A percentile compares a stretch with the other conserved stretches of the same genome.
Evolutionary conservation across 2,888 invertebrate species (phyloP).

Genomic region (Nomada fucata): DNA sequence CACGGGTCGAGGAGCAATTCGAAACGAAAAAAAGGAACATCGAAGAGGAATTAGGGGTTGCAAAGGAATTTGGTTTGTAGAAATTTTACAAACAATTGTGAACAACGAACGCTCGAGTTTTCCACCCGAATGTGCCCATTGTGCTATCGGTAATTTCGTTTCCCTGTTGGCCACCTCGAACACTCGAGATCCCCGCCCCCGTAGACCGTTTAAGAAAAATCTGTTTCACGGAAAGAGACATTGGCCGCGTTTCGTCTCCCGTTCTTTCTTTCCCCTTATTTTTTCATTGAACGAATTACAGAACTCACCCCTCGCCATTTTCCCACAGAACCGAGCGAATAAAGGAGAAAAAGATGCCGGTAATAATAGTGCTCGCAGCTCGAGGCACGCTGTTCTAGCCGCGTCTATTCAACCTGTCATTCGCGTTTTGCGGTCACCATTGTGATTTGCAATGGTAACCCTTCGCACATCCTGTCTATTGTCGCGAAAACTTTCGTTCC

Average conservation of each 20-base stretch:
- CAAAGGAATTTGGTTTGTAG: slow-evolving; percentile 17
- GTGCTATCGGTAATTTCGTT: slow-evolving; percentile 25
- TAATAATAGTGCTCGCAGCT: slow-evolving; percentile 75
- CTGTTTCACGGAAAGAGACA: background rate
- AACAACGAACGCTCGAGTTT: slow-evolving; percentile 23
- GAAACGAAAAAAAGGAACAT: background rate
- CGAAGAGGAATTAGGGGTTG: background rate
- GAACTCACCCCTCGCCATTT: slow-evolving; percentile 56
- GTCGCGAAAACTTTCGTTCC: slow-evolving; percentile 70
- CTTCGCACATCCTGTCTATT: slow-evolving; percentile 82
- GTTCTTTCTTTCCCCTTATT: background rate
- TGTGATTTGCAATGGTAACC: slow-evolving; percentile 82
- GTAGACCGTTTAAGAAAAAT: slow-evolving; percentile 39
- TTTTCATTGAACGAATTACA: slow-evolving; percentile 48
- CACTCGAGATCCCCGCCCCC: slow-evolving; percentile 70
- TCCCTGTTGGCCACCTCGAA: slow-evolving; percentile 41
- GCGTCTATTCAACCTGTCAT: slow-evolving; percentile 79
- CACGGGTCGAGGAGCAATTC: background rate
- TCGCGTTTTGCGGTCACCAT: slow-evolving; percentile 81
- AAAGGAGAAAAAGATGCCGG: slow-evolving; percentile 62
- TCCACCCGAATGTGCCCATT: slow-evolving; percentile 35
- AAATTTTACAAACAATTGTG: slow-evolving; percentile 24
- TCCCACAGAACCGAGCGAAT: slow-evolving; percentile 70
- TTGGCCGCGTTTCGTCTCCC: slow-evolving; percentile 18
- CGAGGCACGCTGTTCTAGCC: slow-evolving; percentile 71